Percentiles rank a stretch among this genome's conserved stretches.
Evolutionary conservation across 2,888 invertebrate genomes (phyloP).

Genomic region (Cheilosia impressa): DNA sequence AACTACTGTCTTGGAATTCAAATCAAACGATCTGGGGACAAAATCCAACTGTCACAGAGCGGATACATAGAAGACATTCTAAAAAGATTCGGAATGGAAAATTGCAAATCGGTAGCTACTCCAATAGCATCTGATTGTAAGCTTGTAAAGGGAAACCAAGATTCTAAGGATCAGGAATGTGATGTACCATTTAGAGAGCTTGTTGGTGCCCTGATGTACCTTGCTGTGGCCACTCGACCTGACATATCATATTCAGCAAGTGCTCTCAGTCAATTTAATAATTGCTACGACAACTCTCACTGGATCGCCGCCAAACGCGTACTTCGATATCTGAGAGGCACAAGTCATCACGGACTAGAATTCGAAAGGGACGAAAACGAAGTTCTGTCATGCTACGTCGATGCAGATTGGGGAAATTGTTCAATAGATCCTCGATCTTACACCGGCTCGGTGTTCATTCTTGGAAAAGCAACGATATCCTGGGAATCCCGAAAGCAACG

Average conservation of each 20-base stretch:
- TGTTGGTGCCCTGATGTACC: constrained; percentile 11
- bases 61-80: constrained; percentile 70
- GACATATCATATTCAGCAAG: constrained; percentile 36
- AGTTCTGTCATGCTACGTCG: constrained; percentile 19
- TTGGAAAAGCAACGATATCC: constrained; percentile 9
- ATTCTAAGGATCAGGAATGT: not conserved
- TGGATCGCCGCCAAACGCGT: too few species aligned
- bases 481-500: too few species aligned
- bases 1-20: constrained; percentile 62
- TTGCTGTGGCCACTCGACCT: constrained; percentile 15
- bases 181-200: constrained; percentile 22
- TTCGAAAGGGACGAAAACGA: not conserved
- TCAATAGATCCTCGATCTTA: too few species aligned
- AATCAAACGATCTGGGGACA: constrained; percentile 28
- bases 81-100: constrained; percentile 64
- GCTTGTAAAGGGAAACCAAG: constrained; percentile 11
- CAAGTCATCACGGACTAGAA: constrained; percentile 12
- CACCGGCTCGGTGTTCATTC: constrained; percentile 11
- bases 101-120: constrained; percentile 66
- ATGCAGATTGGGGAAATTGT: constrained; percentile 52
- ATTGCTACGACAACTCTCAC: constrained; percentile 20
- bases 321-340: too few species aligned
- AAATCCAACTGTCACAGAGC: constrained; percentile 58
- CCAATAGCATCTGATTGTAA: constrained; percentile 47
- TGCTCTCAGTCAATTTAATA: constrained; percentile 36